Base-by-base conservation (phyloP, 2,797 vertebrate species). In the Numenius phaeopus region DNA sequence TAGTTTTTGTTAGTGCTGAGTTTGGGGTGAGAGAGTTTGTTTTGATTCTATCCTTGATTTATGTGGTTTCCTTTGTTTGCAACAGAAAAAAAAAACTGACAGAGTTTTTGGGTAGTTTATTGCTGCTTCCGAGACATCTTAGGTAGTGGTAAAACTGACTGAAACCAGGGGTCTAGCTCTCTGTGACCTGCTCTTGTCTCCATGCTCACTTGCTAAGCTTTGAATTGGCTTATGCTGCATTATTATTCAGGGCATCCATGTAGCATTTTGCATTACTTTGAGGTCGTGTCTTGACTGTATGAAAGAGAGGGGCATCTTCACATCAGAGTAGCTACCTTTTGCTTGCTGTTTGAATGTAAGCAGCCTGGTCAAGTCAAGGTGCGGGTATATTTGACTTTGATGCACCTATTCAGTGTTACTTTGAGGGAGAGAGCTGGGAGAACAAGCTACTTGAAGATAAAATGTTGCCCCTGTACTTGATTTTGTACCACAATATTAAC, bases 221-320 rank as follows among this genome's bases (percentile, higher is more conserved):
- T 0, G 0, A 5, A 26, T 26, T 77, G 16, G 9, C 19, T 71
- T 44, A 34, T 2, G 5, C 50, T 75, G 14, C 37, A 29, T 34
- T 39, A 27, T 47, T 58, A 27, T 46, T 92, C 32, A 16, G 40
- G 62, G 6, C 29, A 14, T 86, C 30, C 7, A 9, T 17, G 11
- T 21, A 24, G 24, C 4, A 5, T 69, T 65, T 83, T 73, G 39
- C 26, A 2, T 50, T 90, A 46, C 19, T 75, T 50, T 26, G 29
- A 44, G 62, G 11, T 26, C 40, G 3, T 65, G 50, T 39, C 29
- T 55, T 61, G 29, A 34, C 24, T 46, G 50, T 49, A 8, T 61
- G 50, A 50, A 79, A 57, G 21, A 71, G 13, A 78, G 30, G 11
- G 34, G 10, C 50, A 34, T 20, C 50, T 75, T 75, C 32, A 15